These are phyloP conservation scores for Phanerotoma sp. DNA, from an alignment of 2,888 invertebrate species.

Conservation along the genomic window DNA sequence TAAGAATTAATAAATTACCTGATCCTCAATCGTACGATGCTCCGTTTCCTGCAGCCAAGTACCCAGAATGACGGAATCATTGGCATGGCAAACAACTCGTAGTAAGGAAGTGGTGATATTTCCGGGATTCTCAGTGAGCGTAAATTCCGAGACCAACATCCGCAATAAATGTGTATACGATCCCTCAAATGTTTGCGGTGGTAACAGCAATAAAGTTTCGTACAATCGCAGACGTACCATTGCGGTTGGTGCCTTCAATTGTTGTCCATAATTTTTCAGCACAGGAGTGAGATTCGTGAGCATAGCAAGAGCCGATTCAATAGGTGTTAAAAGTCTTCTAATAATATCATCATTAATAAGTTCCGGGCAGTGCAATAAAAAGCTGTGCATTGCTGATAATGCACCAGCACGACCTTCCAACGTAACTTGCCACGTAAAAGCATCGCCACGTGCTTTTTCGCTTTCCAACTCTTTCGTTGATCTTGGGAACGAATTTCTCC, in stretches of 20 bases:
- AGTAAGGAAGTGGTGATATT: constrained; percentile 86
- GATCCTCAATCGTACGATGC: constrained; percentile 95
- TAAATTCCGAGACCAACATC: constrained; percentile 93
- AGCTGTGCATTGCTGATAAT: constrained; percentile 91
- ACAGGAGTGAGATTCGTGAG: constrained; percentile 84
- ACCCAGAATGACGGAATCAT: constrained; percentile 88
- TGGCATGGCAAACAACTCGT: constrained; percentile 80
- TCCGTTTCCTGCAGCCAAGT: constrained; percentile 97
- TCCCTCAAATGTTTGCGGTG: constrained; percentile 78
- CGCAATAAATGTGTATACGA: constrained; percentile 85
- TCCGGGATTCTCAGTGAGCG: constrained; percentile 89
- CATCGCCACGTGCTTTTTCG: constrained; percentile 93
- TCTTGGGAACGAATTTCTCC: constrained; percentile 97
- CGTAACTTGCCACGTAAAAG: constrained; percentile 99
- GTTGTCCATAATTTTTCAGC: constrained; percentile 85
- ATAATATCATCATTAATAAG: constrained; percentile 91
- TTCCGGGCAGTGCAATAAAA: constrained; percentile 87
- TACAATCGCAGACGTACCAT: constrained; percentile 91
- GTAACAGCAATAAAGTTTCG: constrained; percentile 78
- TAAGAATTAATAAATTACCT: constrained; percentile 61
- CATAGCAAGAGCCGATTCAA: constrained; percentile 95
- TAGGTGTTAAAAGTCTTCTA: constrained; percentile 82
- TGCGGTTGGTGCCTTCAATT: constrained; percentile 91
- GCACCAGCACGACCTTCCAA: constrained; percentile 96
- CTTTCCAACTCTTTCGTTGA: constrained; percentile 96